Percentiles rank a stretch among this genome's conserved stretches.
Evolutionary conservation across 2,888 invertebrate genomes (phyloP).

Genomic region (Leptodirus hochenwartii): DNA sequence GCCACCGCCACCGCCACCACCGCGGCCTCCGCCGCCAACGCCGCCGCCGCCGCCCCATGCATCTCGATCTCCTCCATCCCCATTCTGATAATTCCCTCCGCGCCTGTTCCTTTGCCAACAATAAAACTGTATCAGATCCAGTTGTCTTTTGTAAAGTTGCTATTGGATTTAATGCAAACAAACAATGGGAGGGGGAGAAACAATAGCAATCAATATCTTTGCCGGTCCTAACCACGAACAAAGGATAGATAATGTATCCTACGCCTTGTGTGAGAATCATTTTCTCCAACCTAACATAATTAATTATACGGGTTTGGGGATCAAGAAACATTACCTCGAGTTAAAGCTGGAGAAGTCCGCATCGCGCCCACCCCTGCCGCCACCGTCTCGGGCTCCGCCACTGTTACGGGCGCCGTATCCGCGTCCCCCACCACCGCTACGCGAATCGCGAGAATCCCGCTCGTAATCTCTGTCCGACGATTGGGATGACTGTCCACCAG

Average conservation of each 20-base stretch:
- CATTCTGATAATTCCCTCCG: constrained; percentile 29
- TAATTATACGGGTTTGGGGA: no score
- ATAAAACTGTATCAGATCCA: neutral
- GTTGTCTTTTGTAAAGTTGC: no score
- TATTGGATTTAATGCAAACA: no score
- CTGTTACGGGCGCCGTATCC: constrained; percentile 24
- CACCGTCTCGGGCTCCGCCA: constrained; percentile 20
- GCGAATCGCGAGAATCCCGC: no score
- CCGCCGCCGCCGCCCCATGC: constrained; percentile 33
- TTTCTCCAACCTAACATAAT: no score
- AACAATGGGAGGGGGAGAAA: constrained; percentile 1
- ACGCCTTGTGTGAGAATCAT: no score
- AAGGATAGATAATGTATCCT: no score
- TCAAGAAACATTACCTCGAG: constrained; percentile 20
- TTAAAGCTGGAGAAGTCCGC: constrained; percentile 28
- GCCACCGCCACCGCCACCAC: constrained; percentile 25
- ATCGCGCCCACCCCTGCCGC: constrained; percentile 19
- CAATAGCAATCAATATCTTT: no score
- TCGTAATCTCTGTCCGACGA: no score
- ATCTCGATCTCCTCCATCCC: constrained; percentile 24
- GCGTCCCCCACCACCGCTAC: constrained; percentile 4
- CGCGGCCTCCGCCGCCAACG: constrained; percentile 35
- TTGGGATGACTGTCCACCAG: no score
- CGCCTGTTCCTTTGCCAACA: constrained; percentile 16
- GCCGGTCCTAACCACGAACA: no score